Base-by-base conservation (phyloP, 1,140 invertebrate species). In the Habropoda laboriosa region DNA sequence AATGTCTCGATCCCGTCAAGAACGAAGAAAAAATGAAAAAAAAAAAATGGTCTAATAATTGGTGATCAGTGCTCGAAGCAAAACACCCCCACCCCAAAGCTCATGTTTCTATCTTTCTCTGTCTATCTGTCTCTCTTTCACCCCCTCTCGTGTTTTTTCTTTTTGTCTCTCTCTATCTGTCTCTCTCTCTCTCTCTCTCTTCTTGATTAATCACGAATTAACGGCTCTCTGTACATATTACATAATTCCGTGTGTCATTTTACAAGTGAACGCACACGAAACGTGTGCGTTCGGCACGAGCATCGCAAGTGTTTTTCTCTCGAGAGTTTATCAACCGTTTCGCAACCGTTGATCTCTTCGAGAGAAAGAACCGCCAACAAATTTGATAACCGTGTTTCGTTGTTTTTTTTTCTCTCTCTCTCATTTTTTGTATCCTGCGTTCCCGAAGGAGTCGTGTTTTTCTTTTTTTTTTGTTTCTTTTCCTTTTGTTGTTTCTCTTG, bases 201-300 rank as follows among this genome's bases (percentile, higher is more conserved):
- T 32, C 61, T 64, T 49, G 76, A 83, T 84, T 83, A 84, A 84
- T 79, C 71, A 83, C 58, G 81, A 79, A 84, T 84, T 84, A 84
- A 84, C 79, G 70, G 63, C 67, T 74, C 55, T 83, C 68, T n/a
- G n/a, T n/a, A n/a, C n/a, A n/a, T n/a, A n/a, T n/a, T 84, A 84
- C 38, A 83, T 83, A 84, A 79, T 79, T 47, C 71, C 80, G 61
- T 66, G 64, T 77, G 74, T 42, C 30, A n/a, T 55, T 30, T 66
- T 49, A 45, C 45, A 40, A 30, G 21, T n/a, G n/a, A n/a, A n/a
- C n/a, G n/a, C n/a, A n/a, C n/a, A n/a, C n/a, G n/a, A n/a, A n/a
- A n/a, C n/a, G n/a, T n/a, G n/a, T n/a, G n/a, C n/a, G n/a, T n/a
- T n/a, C n/a, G n/a, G n/a, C n/a, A n/a, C n/a, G n/a, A n/a, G n/a